Evolutionary conservation across 2,113 vertebrate genomes (phyloP), one percentile per base, ranked within the genome.

Genomic region (Sminthopsis crassicaudata): DNA sequence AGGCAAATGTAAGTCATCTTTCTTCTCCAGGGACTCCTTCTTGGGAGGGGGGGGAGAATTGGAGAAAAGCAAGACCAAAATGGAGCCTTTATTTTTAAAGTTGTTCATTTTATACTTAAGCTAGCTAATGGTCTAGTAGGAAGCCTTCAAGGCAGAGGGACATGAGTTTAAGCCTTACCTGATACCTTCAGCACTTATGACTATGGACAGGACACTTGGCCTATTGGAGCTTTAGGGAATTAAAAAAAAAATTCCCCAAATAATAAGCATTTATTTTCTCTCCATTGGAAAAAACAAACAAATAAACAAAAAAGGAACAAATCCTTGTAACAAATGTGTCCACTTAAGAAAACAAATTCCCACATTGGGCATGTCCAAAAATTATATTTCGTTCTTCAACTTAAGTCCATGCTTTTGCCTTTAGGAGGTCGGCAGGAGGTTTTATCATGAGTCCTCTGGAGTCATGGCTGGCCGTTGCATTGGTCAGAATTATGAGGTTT

Each of bases 1-100:
- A 98, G 97, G 54, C 97, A 98, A 30, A 96, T 98, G 99, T 99
- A 97, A 99, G 99, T 98, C 88, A 50, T 92, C 60, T 36, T 67
- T 42, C 67, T 84, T 42, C 19, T 42, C 67, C 67, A 42, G n/a
- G 67, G 42, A 5, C 16, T 6, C 5, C 16, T 42, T 84, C n/a
- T 42, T n/a, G 19, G 3, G 3, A 16, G 12, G 11, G 19, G 3
- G 3, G 36, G 12, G 11, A 19, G 6, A 8, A 19, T 6, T 42
- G 19, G 67, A 42, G 42, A 42, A n/a, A 84, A 1, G 19, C 42
- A 84, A 42, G n/a, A 42, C n/a, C 67, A 42, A 84, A 42, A 42
- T 23, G 5, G 30, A 12, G 0, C 57, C 11, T 12, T 67, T 67
- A 36, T 84, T 84, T 42, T 84, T 42, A 23, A 84, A 42, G 67